A percentile compares a stretch with the other conserved stretches of the same genome.
phyloP scores from a whole-genome alignment of 2,113 vertebrate species.

The Podiceps cristatus region DNA sequence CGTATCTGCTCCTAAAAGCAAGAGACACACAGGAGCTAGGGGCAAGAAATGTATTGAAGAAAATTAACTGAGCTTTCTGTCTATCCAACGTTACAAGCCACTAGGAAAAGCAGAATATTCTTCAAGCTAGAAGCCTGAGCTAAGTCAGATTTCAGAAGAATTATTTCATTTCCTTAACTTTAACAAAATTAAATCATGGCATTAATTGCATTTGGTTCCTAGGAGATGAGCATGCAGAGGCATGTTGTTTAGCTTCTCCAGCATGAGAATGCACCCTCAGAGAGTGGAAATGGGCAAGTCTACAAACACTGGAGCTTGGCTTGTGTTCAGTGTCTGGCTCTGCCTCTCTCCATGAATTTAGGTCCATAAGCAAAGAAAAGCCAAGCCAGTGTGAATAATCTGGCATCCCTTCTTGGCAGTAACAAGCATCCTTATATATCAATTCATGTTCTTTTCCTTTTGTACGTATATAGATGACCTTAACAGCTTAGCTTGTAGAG shows the following conservation, averaged over 20 bases:
- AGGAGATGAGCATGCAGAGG: background rate
- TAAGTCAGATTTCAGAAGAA: constrained; percentile 25
- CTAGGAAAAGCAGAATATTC: constrained; percentile 31
- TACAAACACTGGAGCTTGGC: constrained; percentile 43
- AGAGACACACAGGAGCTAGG: background rate
- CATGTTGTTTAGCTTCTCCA: background rate
- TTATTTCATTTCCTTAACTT: constrained; percentile 46
- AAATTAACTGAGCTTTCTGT: constrained; percentile 24
- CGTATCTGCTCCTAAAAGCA: constrained; percentile 20
- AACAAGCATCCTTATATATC: constrained; percentile 57
- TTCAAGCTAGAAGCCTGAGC: constrained; percentile 9
- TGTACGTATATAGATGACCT: background rate
- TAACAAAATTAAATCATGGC: constrained; percentile 16
- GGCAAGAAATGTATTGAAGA: background rate
- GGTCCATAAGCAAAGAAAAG: constrained; percentile 7
- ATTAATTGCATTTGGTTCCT: constrained; percentile 44
- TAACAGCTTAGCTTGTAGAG: constrained; percentile 35
- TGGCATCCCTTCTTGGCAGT: constrained; percentile 29
- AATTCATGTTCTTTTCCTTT: constrained; percentile 44
- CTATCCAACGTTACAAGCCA: background rate
- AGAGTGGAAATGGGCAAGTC: background rate
- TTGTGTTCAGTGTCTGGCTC: background rate
- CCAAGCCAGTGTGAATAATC: constrained; percentile 30
- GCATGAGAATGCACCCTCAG: background rate
- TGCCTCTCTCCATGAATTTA: background rate